Evolutionary conservation across 53 echinoderm and acorn worm species (phyloP).

Genomic region (Patiria pectinifera): DNA sequence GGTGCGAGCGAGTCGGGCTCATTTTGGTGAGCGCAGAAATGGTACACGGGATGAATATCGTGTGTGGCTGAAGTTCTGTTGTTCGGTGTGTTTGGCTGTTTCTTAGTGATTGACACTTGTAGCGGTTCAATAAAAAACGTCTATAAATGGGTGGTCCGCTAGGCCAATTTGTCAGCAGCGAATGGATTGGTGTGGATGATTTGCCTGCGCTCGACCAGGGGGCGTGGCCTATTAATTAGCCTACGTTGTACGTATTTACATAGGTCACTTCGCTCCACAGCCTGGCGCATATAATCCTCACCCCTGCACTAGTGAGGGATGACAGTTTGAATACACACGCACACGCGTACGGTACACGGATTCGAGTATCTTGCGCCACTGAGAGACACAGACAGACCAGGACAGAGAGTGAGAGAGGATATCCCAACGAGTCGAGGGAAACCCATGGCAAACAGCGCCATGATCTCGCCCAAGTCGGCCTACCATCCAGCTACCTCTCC

Average conservation of each 20-base stretch:
- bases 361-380: slow-evolving; percentile 31
- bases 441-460: slow-evolving; percentile 84
- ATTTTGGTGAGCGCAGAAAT: neutral
- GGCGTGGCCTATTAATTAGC: slow-evolving; percentile 91
- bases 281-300: slow-evolving; percentile 60
- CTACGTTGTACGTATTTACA: slow-evolving; percentile 73
- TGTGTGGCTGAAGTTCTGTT: slow-evolving; percentile 31
- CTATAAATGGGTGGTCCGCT: slow-evolving; percentile 82
- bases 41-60: neutral
- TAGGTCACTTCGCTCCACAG: slow-evolving; percentile 73
- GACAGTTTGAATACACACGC: slow-evolving; percentile 62
- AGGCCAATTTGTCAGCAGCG: slow-evolving; percentile 59
- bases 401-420: slow-evolving; percentile 3
- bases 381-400: neutral
- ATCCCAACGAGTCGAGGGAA: slow-evolving; percentile 52
- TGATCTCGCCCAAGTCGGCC: slow-evolving; percentile 96
- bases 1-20: neutral
- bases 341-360: slow-evolving; percentile 54
- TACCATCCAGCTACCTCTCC: slow-evolving; percentile 85
- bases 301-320: slow-evolving; percentile 53
- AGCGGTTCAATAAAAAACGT: slow-evolving; percentile 65
- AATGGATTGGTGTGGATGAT: slow-evolving; percentile 61
- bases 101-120: slow-evolving; percentile 65
- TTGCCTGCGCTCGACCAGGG: slow-evolving; percentile 68
- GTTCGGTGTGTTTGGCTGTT: slow-evolving; percentile 43